These are phyloP conservation scores for Metaphire vulgaris DNA, from an alignment of 1,140 invertebrate genomes.

Conservation along the genomic window DNA sequence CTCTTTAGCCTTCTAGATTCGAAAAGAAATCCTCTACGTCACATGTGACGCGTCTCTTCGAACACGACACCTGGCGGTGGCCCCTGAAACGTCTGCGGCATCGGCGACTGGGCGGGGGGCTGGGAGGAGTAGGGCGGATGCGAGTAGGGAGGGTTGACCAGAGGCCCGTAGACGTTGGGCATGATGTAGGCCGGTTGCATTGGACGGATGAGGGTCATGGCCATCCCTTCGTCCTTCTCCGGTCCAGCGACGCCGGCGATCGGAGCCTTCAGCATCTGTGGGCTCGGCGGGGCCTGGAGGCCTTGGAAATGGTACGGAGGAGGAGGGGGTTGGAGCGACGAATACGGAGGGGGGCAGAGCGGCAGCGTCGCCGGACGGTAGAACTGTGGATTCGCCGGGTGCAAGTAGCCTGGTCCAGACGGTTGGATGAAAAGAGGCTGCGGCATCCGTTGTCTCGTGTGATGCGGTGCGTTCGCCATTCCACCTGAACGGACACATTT, in stretches of 20 bases:
- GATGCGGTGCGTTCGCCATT: too few species aligned
- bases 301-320: not conserved
- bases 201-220: not conserved
- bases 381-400: not conserved
- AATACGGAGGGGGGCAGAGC: not conserved
- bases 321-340: not conserved
- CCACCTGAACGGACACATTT: too few species aligned
- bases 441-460: too few species aligned
- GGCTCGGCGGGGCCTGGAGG: not conserved
- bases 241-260: not conserved
- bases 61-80: too few species aligned
- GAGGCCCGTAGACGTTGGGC: not conserved
- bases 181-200: slow-evolving; percentile 1
- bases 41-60: too few species aligned
- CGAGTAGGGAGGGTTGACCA: not conserved
- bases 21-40: too few species aligned
- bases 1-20: too few species aligned
- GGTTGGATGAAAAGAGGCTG: not conserved
- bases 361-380: not conserved
- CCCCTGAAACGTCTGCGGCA: too few species aligned
- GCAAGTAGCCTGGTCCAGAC: not conserved
- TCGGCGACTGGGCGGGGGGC: too few species aligned
- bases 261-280: too few species aligned
- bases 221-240: not conserved
- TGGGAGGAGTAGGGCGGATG: too few species aligned